phyloP scores from a whole-genome alignment of 2,888 invertebrate genomes.

The Drosophila formosana region DNA sequence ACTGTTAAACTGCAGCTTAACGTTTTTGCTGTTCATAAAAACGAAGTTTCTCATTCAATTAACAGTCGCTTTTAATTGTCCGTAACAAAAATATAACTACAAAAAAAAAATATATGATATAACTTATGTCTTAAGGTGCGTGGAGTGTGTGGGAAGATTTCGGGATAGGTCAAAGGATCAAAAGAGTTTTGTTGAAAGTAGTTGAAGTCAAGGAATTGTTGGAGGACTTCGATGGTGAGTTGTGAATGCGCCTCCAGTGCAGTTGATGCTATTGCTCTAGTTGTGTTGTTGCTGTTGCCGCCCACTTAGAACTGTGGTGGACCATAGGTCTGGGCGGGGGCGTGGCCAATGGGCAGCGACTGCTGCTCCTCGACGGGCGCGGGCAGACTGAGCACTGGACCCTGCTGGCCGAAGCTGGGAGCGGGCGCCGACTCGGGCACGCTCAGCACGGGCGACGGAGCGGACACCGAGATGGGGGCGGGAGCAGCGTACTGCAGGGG shows the following conservation, averaged over 20 bases:
- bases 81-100: slow-evolving; percentile 51
- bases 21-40: neutral
- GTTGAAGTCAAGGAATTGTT: slow-evolving; percentile 23
- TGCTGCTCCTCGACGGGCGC: slow-evolving; percentile 54
- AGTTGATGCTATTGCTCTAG: slow-evolving; percentile 4
- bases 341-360: slow-evolving; percentile 60
- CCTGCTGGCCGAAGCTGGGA: slow-evolving; percentile 42
- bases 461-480: slow-evolving; percentile 26
- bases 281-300: slow-evolving; percentile 15
- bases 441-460: slow-evolving; percentile 48
- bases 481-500: slow-evolving; percentile 23
- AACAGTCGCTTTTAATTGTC: slow-evolving; percentile 49
- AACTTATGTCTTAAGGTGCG: slow-evolving; percentile 60
- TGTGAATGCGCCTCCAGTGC: slow-evolving; percentile 30
- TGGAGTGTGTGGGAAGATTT: slow-evolving; percentile 31
- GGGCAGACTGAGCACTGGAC: slow-evolving; percentile 42
- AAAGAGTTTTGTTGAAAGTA: slow-evolving; percentile 36
- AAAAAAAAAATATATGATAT: slow-evolving; percentile 68
- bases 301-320: slow-evolving; percentile 61
- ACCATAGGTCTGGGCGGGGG: slow-evolving; percentile 74
- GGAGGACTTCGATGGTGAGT: slow-evolving; percentile 48
- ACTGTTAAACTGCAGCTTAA: neutral
- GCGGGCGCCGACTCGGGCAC: slow-evolving; percentile 55
- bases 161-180: slow-evolving; percentile 32
- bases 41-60: slow-evolving; percentile 22